These are phyloP conservation scores for Embidobia sp. DNA, from an alignment of 2,888 invertebrate species.

Conservation along the genomic window DNA sequence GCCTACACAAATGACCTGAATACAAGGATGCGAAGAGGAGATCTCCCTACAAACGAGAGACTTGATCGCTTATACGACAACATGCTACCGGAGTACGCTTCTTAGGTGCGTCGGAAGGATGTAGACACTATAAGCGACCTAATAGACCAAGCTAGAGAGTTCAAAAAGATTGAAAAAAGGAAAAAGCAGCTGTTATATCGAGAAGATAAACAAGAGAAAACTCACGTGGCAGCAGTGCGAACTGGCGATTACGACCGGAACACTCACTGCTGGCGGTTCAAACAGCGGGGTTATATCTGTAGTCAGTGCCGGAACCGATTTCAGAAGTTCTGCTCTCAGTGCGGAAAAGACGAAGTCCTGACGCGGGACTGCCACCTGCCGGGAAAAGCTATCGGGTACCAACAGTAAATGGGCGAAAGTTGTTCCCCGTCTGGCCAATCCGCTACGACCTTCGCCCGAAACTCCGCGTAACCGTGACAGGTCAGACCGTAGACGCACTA, in stretches of 20 bases:
- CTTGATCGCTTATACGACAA: not conserved
- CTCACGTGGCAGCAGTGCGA: not conserved
- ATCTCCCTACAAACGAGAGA: no score
- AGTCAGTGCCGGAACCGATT: not conserved
- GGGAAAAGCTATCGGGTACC: not conserved
- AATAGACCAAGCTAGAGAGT: not conserved
- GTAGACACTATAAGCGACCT: not conserved
- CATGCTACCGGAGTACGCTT: not conserved
- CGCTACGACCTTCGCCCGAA: not conserved
- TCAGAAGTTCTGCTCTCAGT: not conserved
- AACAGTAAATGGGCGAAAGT: no score
- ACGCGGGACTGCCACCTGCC: constrained; percentile 6
- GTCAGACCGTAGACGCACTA: not conserved
- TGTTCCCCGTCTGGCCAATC: not conserved
- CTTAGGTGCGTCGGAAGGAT: not conserved
- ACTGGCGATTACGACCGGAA: not conserved
- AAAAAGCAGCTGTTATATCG: not conserved
- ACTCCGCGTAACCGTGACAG: not conserved
- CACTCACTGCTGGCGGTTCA: constrained; percentile 2
- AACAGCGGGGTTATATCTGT: not conserved
- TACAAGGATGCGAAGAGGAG: no score
- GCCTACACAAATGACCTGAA: no score
- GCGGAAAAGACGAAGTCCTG: constrained; percentile 4
- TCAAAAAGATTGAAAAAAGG: not conserved
- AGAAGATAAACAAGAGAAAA: not conserved